Evolutionary conservation across 2,888 invertebrate species (phyloP).

Genomic region (Drosophila dives): DNA sequence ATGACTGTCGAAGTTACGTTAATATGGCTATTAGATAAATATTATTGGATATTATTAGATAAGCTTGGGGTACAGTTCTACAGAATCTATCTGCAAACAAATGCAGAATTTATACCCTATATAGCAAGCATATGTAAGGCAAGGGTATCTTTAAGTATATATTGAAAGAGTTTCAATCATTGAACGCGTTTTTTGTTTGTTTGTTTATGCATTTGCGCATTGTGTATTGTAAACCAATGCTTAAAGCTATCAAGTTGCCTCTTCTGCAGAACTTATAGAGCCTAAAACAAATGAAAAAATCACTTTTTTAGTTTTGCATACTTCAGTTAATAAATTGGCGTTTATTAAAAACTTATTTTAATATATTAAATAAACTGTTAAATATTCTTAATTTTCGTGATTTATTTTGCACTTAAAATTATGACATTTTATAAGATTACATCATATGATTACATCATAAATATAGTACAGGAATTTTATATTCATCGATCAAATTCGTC

Average conservation of each 20-base stretch:
- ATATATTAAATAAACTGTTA: neutral
- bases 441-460: neutral
- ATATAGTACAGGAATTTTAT: neutral
- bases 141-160: neutral
- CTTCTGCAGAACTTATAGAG: neutral
- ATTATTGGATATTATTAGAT: neutral
- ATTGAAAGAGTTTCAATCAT: no score
- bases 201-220: slow-evolving; percentile 31
- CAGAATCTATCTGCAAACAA: slow-evolving; percentile 26
- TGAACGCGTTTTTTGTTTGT: neutral
- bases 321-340: neutral
- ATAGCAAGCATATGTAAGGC: neutral
- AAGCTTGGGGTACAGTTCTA: slow-evolving; percentile 26
- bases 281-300: neutral
- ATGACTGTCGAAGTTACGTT: slow-evolving; percentile 8
- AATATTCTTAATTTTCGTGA: neutral
- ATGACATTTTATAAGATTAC: neutral
- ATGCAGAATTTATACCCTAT: slow-evolving; percentile 6
- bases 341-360: neutral
- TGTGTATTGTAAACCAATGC: slow-evolving; percentile 33
- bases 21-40: slow-evolving; percentile 22
- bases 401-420: neutral
- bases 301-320: neutral
- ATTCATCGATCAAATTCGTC: slow-evolving; percentile 14
- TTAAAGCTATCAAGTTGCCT: slow-evolving; percentile 34